Evolutionary conservation across 2,797 vertebrate genomes (phyloP), one percentile per base, ranked within the genome.

Genomic region (Crenichthys baileyi): DNA sequence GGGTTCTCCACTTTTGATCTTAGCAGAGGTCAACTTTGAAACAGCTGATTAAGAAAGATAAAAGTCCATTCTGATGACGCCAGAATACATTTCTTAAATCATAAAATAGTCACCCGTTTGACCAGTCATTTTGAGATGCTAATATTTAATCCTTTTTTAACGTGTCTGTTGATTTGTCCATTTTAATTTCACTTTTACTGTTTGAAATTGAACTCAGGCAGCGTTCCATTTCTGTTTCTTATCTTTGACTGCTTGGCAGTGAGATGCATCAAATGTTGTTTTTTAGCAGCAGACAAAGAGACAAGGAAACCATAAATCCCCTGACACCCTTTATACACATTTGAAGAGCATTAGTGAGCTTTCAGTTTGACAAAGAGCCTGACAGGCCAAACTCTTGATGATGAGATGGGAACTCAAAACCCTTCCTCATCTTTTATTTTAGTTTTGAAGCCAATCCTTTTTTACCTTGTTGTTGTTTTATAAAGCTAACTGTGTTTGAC

Each of bases 331-430:
- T 36, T 26, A 56, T 73, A 29, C 81, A 83, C 80, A 71, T 87
- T 87, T 83, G 70, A 86, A 71, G 73, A 70, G 63, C 85, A 78
- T 93, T 88, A 91, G 80, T 79, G 85, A 93, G 87, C 93, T 90
- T 94, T 96, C 95, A 95, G 85, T 94, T 89, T 95, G 94, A 95
- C 82, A 86, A 89, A 96, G 92, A 82, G 85, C 70, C 76, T 65
- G 51, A 58, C 44, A 22, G 73, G 63, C 44, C 56, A 65, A 63
- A 81, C 68, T 70, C 73, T 82, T 39, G 24, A 67, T 12, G 0
- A 79, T 16, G 3, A 70, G 31, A 56, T 1, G 0, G 58, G 85
- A 83, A 70, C 31, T 53, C 0, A 44, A 26, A 41, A n/a, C 71
- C 51, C 61, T 3, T 29, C 46, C 3, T 22, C 1, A 9, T 20